A percentile compares a stretch with the other conserved stretches of the same genome.
Evolutionary conservation across 2,113 vertebrate genomes (phyloP).

Genomic region (Clarias magur): DNA sequence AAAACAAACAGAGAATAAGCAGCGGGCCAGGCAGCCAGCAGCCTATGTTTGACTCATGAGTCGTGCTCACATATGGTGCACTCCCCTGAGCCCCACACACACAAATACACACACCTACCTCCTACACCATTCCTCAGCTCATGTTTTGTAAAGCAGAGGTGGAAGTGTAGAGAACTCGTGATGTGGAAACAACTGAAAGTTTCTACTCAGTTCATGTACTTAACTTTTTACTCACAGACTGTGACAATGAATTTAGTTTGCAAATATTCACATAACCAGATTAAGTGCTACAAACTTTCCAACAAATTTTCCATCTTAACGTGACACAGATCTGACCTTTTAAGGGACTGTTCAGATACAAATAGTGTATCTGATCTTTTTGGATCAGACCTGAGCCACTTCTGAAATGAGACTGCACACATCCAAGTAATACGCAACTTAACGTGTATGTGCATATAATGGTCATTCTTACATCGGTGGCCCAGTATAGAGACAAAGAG

Average conservation of each 20-base stretch:
- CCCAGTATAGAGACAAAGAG: too few relatives aligned
- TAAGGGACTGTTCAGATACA: background rate
- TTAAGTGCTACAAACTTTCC: background rate
- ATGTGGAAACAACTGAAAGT: background rate
- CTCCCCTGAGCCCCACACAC: conserved; percentile 8
- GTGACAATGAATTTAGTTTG: background rate
- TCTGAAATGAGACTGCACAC: background rate
- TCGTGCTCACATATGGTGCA: conserved; percentile 43
- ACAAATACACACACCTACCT: conserved; percentile 2
- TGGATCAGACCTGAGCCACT: background rate
- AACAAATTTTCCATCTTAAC: background rate
- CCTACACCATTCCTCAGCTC: conserved; percentile 17
- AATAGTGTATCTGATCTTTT: background rate
- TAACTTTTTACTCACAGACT: background rate
- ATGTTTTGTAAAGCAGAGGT: background rate
- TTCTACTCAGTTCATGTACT: background rate
- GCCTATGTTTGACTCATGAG: conserved; percentile 30
- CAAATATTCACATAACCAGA: background rate
- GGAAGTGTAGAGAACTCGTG: background rate
- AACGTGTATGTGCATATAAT: background rate
- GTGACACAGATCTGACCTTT: background rate
- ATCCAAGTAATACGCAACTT: background rate
- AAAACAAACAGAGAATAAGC: conserved; percentile 27
- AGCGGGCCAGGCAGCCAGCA: conserved; percentile 37
- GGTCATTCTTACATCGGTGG: too few relatives aligned